These are phyloP conservation scores for Saxicola maurus DNA, from an alignment of 2,797 vertebrate genomes.

Conservation along the genomic window DNA sequence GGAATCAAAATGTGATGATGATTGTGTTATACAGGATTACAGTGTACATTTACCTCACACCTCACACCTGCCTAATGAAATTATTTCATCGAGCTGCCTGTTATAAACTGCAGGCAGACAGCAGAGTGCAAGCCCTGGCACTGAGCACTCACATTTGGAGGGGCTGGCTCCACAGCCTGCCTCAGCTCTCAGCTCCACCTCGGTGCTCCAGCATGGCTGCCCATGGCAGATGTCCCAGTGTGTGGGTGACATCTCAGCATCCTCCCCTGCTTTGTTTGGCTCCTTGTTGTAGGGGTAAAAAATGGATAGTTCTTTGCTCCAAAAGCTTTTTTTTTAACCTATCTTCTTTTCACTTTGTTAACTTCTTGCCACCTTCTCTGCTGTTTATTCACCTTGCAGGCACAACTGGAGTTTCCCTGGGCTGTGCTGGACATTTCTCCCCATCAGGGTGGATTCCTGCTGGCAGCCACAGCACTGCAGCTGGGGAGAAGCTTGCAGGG, in stretches of 20 bases:
- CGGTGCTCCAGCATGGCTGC: rapidly evolving
- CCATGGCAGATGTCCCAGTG: neutral
- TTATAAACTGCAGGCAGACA: neutral
- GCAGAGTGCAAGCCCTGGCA: neutral
- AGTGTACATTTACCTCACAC: neutral
- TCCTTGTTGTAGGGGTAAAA: neutral
- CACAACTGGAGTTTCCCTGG: neutral
- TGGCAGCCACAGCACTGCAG: rapidly evolving
- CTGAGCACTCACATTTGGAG: neutral
- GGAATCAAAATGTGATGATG: slow-evolving; percentile 27
- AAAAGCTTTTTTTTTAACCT: neutral
- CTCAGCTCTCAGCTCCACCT: neutral
- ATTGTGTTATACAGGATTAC: neutral
- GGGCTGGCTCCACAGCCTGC: neutral
- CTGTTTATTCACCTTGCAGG: neutral
- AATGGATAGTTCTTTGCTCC: neutral
- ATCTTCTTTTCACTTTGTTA: neutral
- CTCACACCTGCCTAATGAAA: slow-evolving; percentile 43
- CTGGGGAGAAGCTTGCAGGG: neutral
- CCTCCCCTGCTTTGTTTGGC: neutral
- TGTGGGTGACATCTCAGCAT: rapidly evolving
- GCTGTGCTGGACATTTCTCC: neutral
- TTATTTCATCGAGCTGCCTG: neutral
- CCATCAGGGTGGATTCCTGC: neutral
- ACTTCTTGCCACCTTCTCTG: neutral